Evolutionary conservation across 2,888 invertebrate genomes (phyloP), one percentile per base, ranked within the genome.

Genomic region (Ferrisia virgata): DNA sequence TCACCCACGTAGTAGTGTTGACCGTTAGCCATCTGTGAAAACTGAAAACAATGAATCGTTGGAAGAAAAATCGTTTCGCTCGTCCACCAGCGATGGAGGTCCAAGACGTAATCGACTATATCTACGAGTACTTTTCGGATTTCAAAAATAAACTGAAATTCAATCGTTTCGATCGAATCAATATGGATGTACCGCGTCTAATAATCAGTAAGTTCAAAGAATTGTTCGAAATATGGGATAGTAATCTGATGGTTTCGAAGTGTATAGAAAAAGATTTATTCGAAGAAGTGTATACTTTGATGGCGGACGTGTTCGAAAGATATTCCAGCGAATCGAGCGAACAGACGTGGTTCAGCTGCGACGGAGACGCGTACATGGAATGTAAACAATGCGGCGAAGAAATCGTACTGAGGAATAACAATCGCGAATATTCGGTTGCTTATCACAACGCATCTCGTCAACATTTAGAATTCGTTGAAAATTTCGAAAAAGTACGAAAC

Each of bases 321-420:
- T 31, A 31, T 11, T 3, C 28, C 2, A 33, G 13, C 31, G 69
- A 69, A 15, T 15, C 31, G 6, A 53, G 53, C 53, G 53, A 53
- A 6, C 53, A 9, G 1, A 22, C 22, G 0, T 53, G 53, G 53
- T 18, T 22, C 53, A 53, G 22, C 22, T 53, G 22, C 22, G 53
- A 53, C 53, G 9, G 11, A 5, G 18, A 2, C 8, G 13, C 22
- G 0, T 53, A 53, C 11, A 2, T 69, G 5, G 69, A 69, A 69
- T 69, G 69, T 15, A 3, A n/a, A 28, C 31, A 31, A 69, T 69
- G 69, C 31, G 69, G 69, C 69, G 69, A 69, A 69, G 69, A 69
- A 69, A 69, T 69, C 69, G 69, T 69, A n/a, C 28, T 69, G 3
- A 69, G 69, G 69, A 69, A 69, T 69, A 69, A 69, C 8, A 69